phyloP scores from a whole-genome alignment of 2,113 vertebrate genomes.

The Protobothrops flavoviridis region DNA sequence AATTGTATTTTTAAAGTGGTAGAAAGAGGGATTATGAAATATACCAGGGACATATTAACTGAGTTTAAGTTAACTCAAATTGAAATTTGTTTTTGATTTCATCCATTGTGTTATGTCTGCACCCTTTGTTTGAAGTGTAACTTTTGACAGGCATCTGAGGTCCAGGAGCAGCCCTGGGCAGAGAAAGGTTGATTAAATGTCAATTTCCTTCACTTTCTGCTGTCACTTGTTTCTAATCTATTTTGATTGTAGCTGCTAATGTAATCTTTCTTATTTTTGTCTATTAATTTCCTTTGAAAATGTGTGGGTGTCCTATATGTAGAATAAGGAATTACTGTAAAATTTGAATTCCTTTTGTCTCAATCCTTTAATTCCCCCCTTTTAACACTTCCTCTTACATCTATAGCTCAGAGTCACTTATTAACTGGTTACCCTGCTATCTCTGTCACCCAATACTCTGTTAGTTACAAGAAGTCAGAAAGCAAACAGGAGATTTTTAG shows the following conservation, averaged over 20 bases:
- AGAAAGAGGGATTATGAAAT: background rate
- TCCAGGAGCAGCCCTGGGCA: background rate
- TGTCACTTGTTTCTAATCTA: background rate
- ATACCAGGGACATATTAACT: background rate
- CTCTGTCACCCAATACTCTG: background rate
- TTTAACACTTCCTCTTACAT: background rate
- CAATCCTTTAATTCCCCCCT: background rate
- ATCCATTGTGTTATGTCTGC: background rate
- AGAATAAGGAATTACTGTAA: background rate
- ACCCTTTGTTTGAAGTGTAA: background rate
- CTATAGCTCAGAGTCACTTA: conserved; percentile 21
- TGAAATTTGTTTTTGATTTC: background rate
- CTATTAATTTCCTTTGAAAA: background rate
- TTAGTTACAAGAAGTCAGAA: background rate
- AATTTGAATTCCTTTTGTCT: background rate
- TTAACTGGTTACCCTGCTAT: conserved; percentile 17
- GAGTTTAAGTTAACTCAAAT: background rate
- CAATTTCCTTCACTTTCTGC: background rate
- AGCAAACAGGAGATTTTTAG: conserved; percentile 15
- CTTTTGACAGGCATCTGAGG: background rate
- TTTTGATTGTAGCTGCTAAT: background rate
- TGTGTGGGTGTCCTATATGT: background rate
- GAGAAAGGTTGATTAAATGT: background rate
- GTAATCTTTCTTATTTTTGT: background rate
- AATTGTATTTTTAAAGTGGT: background rate